Base-by-base conservation (phyloP, 1,140 invertebrate species). In the Drosophila santomea region DNA sequence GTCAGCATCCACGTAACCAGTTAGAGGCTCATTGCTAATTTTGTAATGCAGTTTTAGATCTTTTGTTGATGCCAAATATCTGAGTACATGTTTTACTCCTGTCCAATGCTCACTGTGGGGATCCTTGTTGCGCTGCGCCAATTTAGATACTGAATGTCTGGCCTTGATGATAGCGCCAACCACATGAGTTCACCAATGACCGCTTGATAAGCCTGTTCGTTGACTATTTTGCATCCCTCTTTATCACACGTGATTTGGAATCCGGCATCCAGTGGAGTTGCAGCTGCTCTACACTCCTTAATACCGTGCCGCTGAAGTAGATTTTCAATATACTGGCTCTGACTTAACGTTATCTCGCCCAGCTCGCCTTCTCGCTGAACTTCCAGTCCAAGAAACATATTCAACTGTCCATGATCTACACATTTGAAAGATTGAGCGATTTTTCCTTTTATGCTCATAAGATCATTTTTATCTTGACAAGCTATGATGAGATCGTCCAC, bases 1-100 rank as follows among this genome's bases (percentile, higher is more conserved):
- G 15, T 68, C 41, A 4, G 64, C 56, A 12, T 60, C 41, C n/a
- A 43, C 25, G n/a, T 50, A 66, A 11, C 51, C 35, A n/a, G 6
- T 14, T 1, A 54, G 14, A 20, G 35, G 1, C 12, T 23, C 7
- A 38, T 23, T 38, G 5, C 5, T 4, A 20, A 1, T 14, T 7
- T 32, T 32, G 1, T 38, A 38, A 20, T 55, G 35, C 35, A 54
- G 23, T 38, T 54, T n/a, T 5, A 54, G 12, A 7, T 23, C 6
- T 7, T 54, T 25, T 54, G 39, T 43, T 4, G 39, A 54, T 54
- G 17, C 35, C 51, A 54, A 43, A 43, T 15, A 43, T 8, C 39
- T 52, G 8, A 52, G 50, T n/a, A 48, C 12, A n/a, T 50, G 25
- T 28, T 50, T 50, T 28, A 54, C 51, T 54, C 35, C 51, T 54